phyloP scores from a whole-genome alignment of 2,888 invertebrate genomes.

The Calameuta filiformis region DNA sequence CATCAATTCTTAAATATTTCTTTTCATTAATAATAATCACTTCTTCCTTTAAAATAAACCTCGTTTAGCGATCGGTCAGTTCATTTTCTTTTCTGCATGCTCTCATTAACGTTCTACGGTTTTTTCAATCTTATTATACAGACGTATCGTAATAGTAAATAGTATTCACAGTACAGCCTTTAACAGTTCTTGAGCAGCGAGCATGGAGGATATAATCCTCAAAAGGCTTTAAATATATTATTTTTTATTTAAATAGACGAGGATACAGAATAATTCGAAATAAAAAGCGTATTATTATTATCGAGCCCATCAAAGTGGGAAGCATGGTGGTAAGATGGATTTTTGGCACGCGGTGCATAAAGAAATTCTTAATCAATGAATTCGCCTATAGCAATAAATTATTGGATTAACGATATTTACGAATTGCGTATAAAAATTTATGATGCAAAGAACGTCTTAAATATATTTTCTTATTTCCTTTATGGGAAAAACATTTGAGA shows the following conservation, averaged over 20 bases:
- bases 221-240: constrained; percentile 2
- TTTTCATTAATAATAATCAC: not conserved
- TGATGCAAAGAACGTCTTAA: not conserved
- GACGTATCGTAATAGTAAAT: not conserved
- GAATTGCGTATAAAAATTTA: not conserved
- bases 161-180: constrained; percentile 22
- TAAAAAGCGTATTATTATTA: not conserved
- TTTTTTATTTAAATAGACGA: not conserved
- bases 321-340: not conserved
- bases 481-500: not conserved
- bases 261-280: not conserved
- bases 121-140: not conserved
- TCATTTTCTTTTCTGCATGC: not conserved
- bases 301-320: not conserved
- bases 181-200: constrained; percentile 17
- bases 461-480: not conserved
- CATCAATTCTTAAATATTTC: not conserved
- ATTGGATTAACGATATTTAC: not conserved
- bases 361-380: not conserved
- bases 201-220: constrained; percentile 8
- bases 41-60: not conserved
- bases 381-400: not conserved
- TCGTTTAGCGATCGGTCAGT: not conserved
- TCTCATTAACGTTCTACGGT: not conserved
- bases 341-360: not conserved